Base-by-base conservation (phyloP, 1,140 invertebrate genomes). In the Periplaneta americana region DNA sequence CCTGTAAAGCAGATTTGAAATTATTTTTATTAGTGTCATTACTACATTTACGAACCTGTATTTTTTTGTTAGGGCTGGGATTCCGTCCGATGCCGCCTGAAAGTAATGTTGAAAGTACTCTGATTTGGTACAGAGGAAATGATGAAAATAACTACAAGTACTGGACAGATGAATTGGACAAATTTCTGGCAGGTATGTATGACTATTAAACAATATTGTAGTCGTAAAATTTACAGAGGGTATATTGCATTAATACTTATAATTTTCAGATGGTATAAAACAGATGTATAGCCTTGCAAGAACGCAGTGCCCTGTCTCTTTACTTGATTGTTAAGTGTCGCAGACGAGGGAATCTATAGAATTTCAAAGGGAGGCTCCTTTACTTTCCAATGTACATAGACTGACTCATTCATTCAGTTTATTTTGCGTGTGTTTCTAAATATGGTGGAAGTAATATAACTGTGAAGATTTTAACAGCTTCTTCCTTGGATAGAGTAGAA, bases 81-180 rank as follows among this genome's bases (percentile, higher is more conserved):
- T 99, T 98, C 90, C 91, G 97, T 85, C 97, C 98, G 79, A 96
- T 97, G 93, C 97, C 97, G 48, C 93, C 95, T 84, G 91, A 93
- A 82, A 93, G 93, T 82, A 97, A 97, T 88, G 94, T 97, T 85
- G 96, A 98, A 87, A 97, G 96, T 87, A 98, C 97, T 76, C 91
- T 99, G 80, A 96, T 99, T 87, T 97, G 96, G 94, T 98, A 97
- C 90, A 94, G 94, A 88, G 92, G 93, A 83, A 93, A 92, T 83
- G 93, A 96, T 84, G 93, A 94, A 77, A 5, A 28, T 2, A 96
- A 96, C 85, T 94, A 93, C 86, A 90, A 93, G 83, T 92, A 94
- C 84, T 98, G 96, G 96, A 92, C 93, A 79, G 89, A 91, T 39
- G 92, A 94, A 87, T 91, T 97, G 82, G 92, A 94, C 82, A 88